Evolutionary conservation across 2,113 vertebrate species (phyloP).

Genomic region (Pogona vitticeps): DNA sequence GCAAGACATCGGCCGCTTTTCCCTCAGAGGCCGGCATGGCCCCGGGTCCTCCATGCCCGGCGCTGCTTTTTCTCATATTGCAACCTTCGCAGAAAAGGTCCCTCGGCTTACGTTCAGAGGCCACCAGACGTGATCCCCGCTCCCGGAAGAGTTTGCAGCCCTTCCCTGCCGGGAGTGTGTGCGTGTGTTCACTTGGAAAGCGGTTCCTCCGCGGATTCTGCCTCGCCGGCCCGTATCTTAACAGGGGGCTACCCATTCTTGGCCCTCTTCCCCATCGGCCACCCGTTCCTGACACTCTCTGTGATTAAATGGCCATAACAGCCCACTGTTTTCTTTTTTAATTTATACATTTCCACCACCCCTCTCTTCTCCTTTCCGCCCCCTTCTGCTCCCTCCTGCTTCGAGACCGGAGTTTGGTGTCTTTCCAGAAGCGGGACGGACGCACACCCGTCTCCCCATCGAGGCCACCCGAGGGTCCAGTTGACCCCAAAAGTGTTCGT

Average conservation of each 20-base stretch:
- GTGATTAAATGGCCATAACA: slow-evolving; percentile 63
- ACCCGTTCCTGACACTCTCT: too few species aligned
- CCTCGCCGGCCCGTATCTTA: too few species aligned
- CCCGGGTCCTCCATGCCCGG: background rate
- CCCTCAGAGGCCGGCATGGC: background rate
- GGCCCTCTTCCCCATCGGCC: background rate
- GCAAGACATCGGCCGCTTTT: too few species aligned
- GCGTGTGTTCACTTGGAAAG: too few species aligned
- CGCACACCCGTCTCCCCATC: background rate
- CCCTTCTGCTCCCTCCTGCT: background rate
- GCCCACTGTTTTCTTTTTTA: slow-evolving; percentile 36
- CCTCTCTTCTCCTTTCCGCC: too few species aligned
- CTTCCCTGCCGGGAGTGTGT: too few species aligned
- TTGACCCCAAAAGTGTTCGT: too few species aligned
- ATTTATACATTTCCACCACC: background rate
- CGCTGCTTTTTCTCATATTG: slow-evolving; percentile 24
- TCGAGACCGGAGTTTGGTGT: background rate
- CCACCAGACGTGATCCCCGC: slow-evolving; percentile 53
- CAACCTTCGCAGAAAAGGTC: slow-evolving; percentile 40
- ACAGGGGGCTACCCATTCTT: too few species aligned
- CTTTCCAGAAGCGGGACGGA: too few species aligned
- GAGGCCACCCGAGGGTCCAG: too few species aligned
- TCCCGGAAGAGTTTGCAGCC: slow-evolving; percentile 14
- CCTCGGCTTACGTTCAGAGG: slow-evolving; percentile 55
- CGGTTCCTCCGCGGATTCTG: too few species aligned